These are phyloP conservation scores for Orthonyx spaldingii DNA, from an alignment of 2,113 vertebrate genomes.

Conservation along the genomic window DNA sequence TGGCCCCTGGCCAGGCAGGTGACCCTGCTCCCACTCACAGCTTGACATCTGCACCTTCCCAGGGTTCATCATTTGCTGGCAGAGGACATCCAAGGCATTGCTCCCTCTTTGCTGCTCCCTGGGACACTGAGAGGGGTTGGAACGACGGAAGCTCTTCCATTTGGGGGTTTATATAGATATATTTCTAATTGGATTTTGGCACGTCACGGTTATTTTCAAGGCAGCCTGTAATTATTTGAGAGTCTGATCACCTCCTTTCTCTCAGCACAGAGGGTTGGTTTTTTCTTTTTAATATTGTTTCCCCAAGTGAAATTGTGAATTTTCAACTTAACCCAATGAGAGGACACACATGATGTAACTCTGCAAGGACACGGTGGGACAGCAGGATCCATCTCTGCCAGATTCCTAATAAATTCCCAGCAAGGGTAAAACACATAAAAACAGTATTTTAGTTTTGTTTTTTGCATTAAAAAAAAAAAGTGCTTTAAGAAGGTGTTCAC, in stretches of 20 bases:
- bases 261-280: background rate
- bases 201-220: background rate
- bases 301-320: background rate
- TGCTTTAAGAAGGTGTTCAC: background rate
- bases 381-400: background rate
- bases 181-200: constrained; percentile 35
- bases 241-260: background rate
- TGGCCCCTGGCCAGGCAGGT: background rate
- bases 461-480: background rate
- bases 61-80: background rate
- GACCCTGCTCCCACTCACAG: background rate
- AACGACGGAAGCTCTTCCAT: background rate
- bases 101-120: background rate
- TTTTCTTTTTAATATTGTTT: background rate
- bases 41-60: background rate
- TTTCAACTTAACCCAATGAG: constrained; percentile 1
- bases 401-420: background rate
- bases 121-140: background rate
- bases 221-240: constrained; percentile 18
- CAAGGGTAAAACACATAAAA: background rate
- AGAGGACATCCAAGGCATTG: background rate
- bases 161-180: background rate
- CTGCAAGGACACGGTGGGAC: background rate
- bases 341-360: background rate
- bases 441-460: background rate